Evolutionary conservation across 2,113 vertebrate species (phyloP).

Genomic region (Pangasianodon gigas): DNA sequence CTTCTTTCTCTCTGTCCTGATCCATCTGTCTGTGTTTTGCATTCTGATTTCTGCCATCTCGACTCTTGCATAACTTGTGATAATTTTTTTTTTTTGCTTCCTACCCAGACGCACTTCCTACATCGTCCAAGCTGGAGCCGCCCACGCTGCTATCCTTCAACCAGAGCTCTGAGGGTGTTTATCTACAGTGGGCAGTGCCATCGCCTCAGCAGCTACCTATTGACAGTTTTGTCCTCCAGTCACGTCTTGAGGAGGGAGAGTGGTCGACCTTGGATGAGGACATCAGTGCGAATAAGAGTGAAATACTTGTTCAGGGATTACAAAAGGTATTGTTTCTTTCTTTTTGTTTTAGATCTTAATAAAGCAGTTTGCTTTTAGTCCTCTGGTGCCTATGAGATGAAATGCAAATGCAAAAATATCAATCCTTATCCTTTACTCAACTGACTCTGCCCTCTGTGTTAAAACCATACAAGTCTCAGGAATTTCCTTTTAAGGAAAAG

Average conservation of each 20-base stretch:
- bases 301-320: slow-evolving; percentile 84
- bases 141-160: slow-evolving; percentile 78
- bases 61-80: not conserved
- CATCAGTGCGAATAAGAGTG: slow-evolving; percentile 76
- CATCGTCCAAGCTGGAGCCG: slow-evolving; percentile 71
- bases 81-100: slow-evolving; percentile 39
- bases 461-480: not conserved
- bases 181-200: slow-evolving; percentile 82
- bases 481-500: not conserved
- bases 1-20: slow-evolving; percentile 7
- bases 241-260: slow-evolving; percentile 73
- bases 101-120: slow-evolving; percentile 68
- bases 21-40: slow-evolving; percentile 21
- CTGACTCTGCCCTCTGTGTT: not conserved
- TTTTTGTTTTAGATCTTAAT: not conserved
- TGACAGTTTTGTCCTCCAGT: slow-evolving; percentile 83
- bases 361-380: not conserved
- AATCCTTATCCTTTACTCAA: not conserved
- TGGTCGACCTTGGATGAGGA: slow-evolving; percentile 84
- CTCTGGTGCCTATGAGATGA: too few relatives aligned
- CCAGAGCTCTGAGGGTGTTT: slow-evolving; percentile 76
- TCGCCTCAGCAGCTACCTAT: slow-evolving; percentile 66
- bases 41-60: not conserved
- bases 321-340: slow-evolving; percentile 78
- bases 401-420: not conserved